These are phyloP conservation scores for Acanthoscelides obtectus DNA, from an alignment of 2,888 invertebrate genomes.

Conservation along the genomic window DNA sequence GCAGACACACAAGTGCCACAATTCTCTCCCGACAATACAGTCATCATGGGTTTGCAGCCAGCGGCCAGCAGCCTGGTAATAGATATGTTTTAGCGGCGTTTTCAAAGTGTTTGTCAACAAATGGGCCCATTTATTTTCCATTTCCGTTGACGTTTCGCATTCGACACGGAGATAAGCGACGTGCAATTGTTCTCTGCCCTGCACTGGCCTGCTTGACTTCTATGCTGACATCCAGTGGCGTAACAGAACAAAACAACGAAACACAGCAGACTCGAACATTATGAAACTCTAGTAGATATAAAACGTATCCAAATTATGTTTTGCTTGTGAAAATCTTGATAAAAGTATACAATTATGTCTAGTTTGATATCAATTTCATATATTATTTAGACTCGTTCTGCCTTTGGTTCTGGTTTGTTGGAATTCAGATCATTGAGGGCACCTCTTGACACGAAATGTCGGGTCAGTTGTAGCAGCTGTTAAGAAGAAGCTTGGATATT, in stretches of 20 bases:
- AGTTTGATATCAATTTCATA: too few species aligned
- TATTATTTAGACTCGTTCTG: too few species aligned
- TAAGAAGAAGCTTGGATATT: too few species aligned
- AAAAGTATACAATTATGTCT: too few species aligned
- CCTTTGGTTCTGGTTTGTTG: too few species aligned
- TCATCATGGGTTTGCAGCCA: background rate
- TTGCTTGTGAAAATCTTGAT: too few species aligned
- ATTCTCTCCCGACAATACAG: background rate
- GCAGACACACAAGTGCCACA: background rate
- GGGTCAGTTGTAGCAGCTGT: too few species aligned
- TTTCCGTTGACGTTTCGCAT: conserved; percentile 36
- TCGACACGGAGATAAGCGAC: conserved; percentile 36
- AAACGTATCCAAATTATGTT: too few species aligned
- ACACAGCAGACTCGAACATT: too few species aligned
- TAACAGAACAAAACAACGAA: background rate
- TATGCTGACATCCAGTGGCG: background rate
- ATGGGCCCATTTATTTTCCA: conserved; percentile 34
- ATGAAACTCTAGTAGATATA: too few species aligned
- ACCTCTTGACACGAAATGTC: too few species aligned
- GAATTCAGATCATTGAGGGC: too few species aligned
- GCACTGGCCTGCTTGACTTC: background rate
- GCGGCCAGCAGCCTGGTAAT: conserved; percentile 10
- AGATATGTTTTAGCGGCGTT: conserved; percentile 29
- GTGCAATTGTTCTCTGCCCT: conserved; percentile 20
- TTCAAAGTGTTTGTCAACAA: conserved; percentile 37